Evolutionary conservation across 2,113 vertebrate genomes (phyloP), one percentile per base, ranked within the genome.

Genomic region (Hypomesus transpacificus): DNA sequence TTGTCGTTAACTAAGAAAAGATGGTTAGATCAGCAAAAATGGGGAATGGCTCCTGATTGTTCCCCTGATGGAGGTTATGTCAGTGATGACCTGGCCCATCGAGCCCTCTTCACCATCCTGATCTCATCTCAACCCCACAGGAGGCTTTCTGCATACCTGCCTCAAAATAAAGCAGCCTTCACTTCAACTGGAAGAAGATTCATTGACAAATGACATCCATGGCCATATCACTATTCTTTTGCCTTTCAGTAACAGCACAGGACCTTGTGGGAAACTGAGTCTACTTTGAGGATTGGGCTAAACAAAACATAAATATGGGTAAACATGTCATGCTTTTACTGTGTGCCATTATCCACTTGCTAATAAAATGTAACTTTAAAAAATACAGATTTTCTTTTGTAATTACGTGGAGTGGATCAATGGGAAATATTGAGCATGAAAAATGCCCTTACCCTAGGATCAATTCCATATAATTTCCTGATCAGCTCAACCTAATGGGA

Each of bases 381-480:
- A 83, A 80, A 71, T 84, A 88, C 88, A 77, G 86, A 89, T 87
- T 87, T 89, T 85, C 81, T 82, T 87, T 86, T 80, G 79, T 88
- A 90, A 91, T 88, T 86, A 88, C 86, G 59, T 61, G 66, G 75
- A 31, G 66, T 66, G 76, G 77, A 89, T 90, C 87, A 85, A 88
- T 89, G 83, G 71, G 71, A 86, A 87, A 84, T 82, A 89, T 84
- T 61, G 87, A 88, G 79, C 83, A 83, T 78, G 88, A 89, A 87
- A 89, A 85, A 80, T 78, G 81, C 85, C 84, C 80, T 83, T 76
- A 85, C 76, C 85, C 80, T 81, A 66, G 77, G 83, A 90, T 91
- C 89, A 90, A 91, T 90, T 80, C 80, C 79, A 85, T 83, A 87
- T 89, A 89, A 89, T 91, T 90, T 91, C 85, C 84, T 84, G 69